phyloP scores from a whole-genome alignment of 2,113 vertebrate species.

The Chamaea fasciata region DNA sequence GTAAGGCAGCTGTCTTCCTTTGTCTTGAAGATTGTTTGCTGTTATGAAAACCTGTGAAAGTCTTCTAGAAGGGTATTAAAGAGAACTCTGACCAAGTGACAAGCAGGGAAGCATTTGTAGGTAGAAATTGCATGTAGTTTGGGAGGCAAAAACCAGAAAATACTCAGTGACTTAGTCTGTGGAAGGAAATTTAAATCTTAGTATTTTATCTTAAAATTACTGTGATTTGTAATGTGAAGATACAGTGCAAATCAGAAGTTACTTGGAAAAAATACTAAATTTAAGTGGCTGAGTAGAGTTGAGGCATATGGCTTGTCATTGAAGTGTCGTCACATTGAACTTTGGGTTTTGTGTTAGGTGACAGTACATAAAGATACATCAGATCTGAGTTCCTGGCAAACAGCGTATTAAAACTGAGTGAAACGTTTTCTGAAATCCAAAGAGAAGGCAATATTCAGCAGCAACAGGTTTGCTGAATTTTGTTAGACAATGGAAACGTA shows the following conservation, averaged over 20 bases:
- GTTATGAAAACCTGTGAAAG: not conserved
- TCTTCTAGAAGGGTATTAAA: not conserved
- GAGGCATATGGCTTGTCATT: not conserved
- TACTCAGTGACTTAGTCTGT: not conserved
- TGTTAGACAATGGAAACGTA: not conserved
- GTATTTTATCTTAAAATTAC: not conserved
- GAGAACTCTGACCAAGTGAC: not conserved
- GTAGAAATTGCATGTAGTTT: not conserved
- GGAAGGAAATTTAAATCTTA: not conserved
- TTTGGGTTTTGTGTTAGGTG: not conserved
- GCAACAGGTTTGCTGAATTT: not conserved
- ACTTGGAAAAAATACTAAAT: not conserved
- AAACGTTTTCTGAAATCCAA: not conserved
- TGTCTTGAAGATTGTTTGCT: not conserved
- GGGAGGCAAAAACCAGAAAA: not conserved
- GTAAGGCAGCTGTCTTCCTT: not conserved
- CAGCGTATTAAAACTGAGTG: not conserved
- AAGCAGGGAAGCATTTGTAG: not conserved
- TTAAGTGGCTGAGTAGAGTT: not conserved
- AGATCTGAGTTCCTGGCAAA: not conserved
- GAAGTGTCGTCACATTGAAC: not conserved
- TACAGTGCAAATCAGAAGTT: not conserved
- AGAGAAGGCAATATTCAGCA: not conserved
- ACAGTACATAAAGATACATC: not conserved
- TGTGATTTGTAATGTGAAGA: not conserved